phyloP scores from a whole-genome alignment of 2,888 invertebrate genomes.

The Antheraea yamamai region DNA sequence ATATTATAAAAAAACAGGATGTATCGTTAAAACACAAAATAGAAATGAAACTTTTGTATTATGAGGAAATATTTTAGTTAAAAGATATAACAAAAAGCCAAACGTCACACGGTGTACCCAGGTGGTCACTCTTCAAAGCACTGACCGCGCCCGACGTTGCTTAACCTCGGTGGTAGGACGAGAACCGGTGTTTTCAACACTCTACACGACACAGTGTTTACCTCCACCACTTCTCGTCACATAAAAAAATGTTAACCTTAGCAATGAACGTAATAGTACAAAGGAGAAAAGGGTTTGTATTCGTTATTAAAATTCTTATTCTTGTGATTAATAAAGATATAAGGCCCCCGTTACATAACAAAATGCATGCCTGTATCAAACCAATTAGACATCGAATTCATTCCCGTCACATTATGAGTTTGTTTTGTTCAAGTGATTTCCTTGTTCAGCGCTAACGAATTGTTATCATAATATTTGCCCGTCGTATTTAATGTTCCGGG shows the following conservation, averaged over 20 bases:
- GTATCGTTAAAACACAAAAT: too few species aligned
- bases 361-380: not conserved
- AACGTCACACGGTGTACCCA: constrained; percentile 68
- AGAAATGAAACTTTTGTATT: too few species aligned
- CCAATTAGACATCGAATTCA: not conserved
- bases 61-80: too few species aligned
- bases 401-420: constrained; percentile 9
- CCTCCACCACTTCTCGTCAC: too few species aligned
- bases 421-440: constrained; percentile 9
- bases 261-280: too few species aligned
- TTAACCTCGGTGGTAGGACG: constrained; percentile 67
- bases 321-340: not conserved
- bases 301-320: too few species aligned
- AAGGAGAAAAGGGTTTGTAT: too few species aligned
- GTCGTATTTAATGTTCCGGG: constrained; percentile 10
- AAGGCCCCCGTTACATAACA: not conserved
- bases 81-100: constrained; percentile 48
- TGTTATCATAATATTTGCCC: constrained; percentile 2
- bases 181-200: constrained; percentile 51
- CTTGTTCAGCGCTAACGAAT: constrained; percentile 10
- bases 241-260: too few species aligned
- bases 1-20: too few species aligned
- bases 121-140: constrained; percentile 78
- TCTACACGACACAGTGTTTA: too few species aligned
- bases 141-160: constrained; percentile 76